Evolutionary conservation across 2,888 invertebrate genomes (phyloP), one percentile per base, ranked within the genome.

Genomic region (Polylopha cassiicola): DNA sequence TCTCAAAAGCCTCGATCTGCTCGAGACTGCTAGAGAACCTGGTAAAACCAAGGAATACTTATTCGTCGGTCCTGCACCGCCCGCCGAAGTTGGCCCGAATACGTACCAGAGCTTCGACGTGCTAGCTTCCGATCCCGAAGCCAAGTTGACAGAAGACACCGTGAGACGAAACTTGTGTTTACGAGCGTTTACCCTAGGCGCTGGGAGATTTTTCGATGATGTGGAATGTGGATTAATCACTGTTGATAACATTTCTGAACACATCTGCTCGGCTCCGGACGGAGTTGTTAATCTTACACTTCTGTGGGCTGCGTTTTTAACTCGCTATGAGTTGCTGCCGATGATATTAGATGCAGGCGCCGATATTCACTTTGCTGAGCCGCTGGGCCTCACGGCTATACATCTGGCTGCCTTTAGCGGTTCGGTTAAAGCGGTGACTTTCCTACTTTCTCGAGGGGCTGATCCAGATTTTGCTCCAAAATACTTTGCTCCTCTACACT

Each of bases 401-500:
- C 94, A 95, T 65, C 75, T 94, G 51, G 89, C 91, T 1, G 89
- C 94, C 0, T 94, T 94, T 55, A 92, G 92, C 58, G 92, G 93
- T 1, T 92, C 91, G 41, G 75, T 89, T 17, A 87, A 89, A 23
- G 89, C 92, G n/a, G 88, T 90, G 1, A 86, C 88, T 31, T 92
- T 89, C 62, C 79, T 95, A 36, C 86, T 94, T 10, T 80, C 88
- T 2, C 88, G 90, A 47, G 92, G 91, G 0, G 89, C 91, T 39
- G 91, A 91, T 55, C 87, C 92, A 0, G 91, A 92, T 68, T 87
- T 88, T 22, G 87, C 89, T 13, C 89, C 89, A 20, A 91, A 91
- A 69, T 89, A 90, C 48, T 93, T 92, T 58, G 91, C 93, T 15
- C 94, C 96, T 0, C 84, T 97, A 33, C 96, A 97, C 65, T 95